Base-by-base conservation (phyloP, 2,797 vertebrate genomes). In the Percopsis omiscomaycus region DNA sequence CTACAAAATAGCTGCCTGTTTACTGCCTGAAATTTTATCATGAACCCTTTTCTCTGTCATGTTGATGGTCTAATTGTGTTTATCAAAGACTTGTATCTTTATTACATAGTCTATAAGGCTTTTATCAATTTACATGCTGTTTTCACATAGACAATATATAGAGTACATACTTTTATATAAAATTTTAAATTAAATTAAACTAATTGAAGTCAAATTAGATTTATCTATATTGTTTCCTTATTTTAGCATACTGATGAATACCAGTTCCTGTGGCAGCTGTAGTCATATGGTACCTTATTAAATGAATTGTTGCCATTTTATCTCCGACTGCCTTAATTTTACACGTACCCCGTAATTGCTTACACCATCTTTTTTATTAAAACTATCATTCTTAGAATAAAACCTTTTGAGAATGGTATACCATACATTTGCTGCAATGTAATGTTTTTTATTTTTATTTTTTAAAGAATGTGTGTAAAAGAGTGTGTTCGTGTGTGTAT, bases 201-300 rank as follows among this genome's bases (percentile, higher is more conserved):
- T 37, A 37, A 5, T 42, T 42, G 9, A 32, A 32, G 14, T 15
- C n/a, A n/a, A 48, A 48, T 48, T 48, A 5, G n/a, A 13, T 48
- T 48, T n/a, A 48, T 48, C 3, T 48, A 15, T 55, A 55, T 44
- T 28, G 13, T 67, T 44, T 8, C 64, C 48, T 49, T 28, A 32
- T 47, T 50, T 64, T 14, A 5, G 48, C 14, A 68, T 46, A 28
- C 53, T 29, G 22, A 44, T 44, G 15, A 55, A 28, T 16, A 68
- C 15, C 53, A 71, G 47, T 5, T 55, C 66, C 1, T 56, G 46
- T 68, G 65, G 71, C 73, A 84, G 81, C 75, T 81, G 66, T 56
- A 71, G 55, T 61, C 52, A 74, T 69, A 51, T 53, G 49, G 16
- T 2, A 61, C 30, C 45, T 59, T 15, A 71, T 55, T 22, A 65